Evolutionary conservation across 1,140 invertebrate species (phyloP), one percentile per base, ranked within the genome.

Genomic region (Drosophila paulistorum): DNA sequence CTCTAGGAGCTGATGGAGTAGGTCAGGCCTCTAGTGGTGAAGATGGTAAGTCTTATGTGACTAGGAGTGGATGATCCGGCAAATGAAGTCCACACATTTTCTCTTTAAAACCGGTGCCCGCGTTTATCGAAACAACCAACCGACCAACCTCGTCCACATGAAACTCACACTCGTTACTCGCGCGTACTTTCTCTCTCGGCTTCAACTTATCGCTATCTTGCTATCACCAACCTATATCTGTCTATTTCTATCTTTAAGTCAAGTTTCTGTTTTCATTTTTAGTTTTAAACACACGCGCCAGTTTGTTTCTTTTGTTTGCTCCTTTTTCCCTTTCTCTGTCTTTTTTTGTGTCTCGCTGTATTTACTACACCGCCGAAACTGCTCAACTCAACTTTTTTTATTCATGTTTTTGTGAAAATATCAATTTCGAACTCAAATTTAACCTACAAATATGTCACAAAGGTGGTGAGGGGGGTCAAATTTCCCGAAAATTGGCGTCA

Each of bases 1-100:
- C 94, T 62, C 92, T 93, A 41, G 92, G 92, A 60, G 92, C 92
- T 65, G 91, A 92, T 83, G 91, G 91, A 41, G 90, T 92, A 35
- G 91, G 90, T 60, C 91, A 92, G 84, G 89, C 89, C 70, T 92
- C 91, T 66, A 92, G 91, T 75, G 90, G 90, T 77, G 91, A 92
- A 91, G 91, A 92, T 77, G 91, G 91, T 92, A 86, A 92, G 91
- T 90, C 41, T 57, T 23, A 59, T 67, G 13, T 26, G 63, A 64
- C 51, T 61, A 30, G 61, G 3, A 23, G 45, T 11, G 10, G 9
- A 10, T 51, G 0, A 7, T 11, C 17, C 17, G 9, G 11, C 17
- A 23, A 51, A 51, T 51, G 45, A 23, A 23, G 7, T 51, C 17
- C 45, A 51, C 45, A 6, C 17, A 23, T 37, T 63, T 10, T 4